Base-by-base conservation (phyloP, 2,113 vertebrate genomes). In the Microcebus ravelobensis region DNA sequence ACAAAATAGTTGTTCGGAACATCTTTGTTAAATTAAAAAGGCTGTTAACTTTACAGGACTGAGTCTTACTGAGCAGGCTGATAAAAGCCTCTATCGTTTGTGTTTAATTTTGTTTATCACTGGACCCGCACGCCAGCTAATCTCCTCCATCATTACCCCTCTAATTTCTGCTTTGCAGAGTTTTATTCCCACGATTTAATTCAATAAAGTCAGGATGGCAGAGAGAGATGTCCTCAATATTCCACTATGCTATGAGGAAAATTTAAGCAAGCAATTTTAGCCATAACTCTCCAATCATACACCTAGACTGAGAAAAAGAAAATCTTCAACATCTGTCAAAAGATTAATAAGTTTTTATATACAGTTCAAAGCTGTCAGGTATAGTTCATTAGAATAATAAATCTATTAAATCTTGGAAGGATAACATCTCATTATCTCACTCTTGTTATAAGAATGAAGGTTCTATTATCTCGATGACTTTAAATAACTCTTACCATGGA, bases 361-460 rank as follows among this genome's bases (percentile, higher is more conserved):
- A 90, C 70, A 81, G 86, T 65, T 97, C 76, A 97, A 96, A 97
- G 39, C 84, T 98, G 90, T 94, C 74, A 87, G 77, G 85, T 96
- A 81, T 82, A 81, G 27, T 94, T 96, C 94, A 95, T 98, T 97
- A 96, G 92, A 93, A 95, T 89, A 97, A 98, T 96, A 98, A 97
- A 98, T 97, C 87, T 96, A 91, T 96, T 98, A 97, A 97, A 97
- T 95, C 3, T 65, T 95, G 48, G 23, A 6, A 93, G 63, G 96
- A 98, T 98, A 98, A 97, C 79, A 97, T 97, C 96, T 98, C 94
- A 95, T 98, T 98, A 96, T 98, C 95, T 97, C 97, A 96, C 52
- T 67, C 61, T 97, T 91, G 42, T 98, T 98, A 97, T 57, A 94
- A 95, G 84, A 97, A 96, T 97, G 73, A 98, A 97, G 48, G 39